Conservation (phyloP, 2,113 vertebrate genomes). For the Galemys pyrenaicus region DNA sequence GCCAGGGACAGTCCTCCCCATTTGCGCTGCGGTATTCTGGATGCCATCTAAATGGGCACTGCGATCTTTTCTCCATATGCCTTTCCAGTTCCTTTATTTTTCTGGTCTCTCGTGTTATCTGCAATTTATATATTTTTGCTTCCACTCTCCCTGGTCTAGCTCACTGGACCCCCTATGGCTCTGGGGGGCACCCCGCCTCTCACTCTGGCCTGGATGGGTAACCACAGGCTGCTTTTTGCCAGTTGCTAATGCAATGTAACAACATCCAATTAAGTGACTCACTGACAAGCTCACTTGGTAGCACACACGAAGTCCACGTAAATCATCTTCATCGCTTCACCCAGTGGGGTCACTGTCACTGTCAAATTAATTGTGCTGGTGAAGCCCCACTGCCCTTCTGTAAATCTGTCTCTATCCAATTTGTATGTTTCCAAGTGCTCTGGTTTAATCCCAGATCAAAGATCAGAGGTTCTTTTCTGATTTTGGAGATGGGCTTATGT, state of each 20-base stretch:
- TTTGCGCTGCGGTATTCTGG: neutral
- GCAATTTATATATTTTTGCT: neutral
- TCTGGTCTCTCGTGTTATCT: neutral
- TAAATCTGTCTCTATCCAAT: constrained; percentile 64
- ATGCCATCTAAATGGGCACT: neutral
- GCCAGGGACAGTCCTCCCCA: neutral
- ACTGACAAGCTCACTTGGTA: constrained; percentile 51
- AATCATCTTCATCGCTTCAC: constrained; percentile 48
- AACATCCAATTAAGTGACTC: constrained; percentile 57
- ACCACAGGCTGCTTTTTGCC: constrained; percentile 6
- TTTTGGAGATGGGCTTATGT: constrained; percentile 27
- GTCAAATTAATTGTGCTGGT: constrained; percentile 66
- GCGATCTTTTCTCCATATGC: neutral
- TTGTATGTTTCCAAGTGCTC: constrained; percentile 59
- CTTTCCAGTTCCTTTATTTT: neutral
- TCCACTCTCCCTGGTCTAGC: neutral
- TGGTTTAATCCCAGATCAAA: constrained; percentile 53
- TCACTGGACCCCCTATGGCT: neutral
- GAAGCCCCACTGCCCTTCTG: constrained; percentile 57
- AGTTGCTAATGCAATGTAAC: constrained; percentile 33
- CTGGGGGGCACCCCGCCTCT: neutral
- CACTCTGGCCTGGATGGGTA: neutral
- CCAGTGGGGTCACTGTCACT: constrained; percentile 63
- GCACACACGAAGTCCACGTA: constrained; percentile 50
- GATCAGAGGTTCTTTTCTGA: constrained; percentile 49